Evolutionary conservation across 2,113 vertebrate species (phyloP), one percentile per base, ranked within the genome.

Genomic region (Alouatta palliata): DNA sequence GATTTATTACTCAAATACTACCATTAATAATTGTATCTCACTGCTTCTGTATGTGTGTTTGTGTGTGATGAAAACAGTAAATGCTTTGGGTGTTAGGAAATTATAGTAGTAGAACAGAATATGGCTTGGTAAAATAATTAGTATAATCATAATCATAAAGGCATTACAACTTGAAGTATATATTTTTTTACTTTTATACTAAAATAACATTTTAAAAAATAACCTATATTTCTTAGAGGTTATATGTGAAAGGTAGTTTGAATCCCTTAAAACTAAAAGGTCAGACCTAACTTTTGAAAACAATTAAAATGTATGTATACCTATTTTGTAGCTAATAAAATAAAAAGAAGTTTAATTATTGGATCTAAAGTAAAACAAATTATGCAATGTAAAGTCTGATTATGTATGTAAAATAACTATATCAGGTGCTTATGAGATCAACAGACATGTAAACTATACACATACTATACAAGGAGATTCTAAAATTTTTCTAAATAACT

Each of bases 1-100:
- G 19, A 66, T 30, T 90, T 97, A 58, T 97, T 94, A 94, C 21
- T 96, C 9, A 97, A 94, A 94, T 75, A 82, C 97, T 93, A n/a
- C 76, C 95, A 80, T 85, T 97, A 97, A 58, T 76, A 96, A 76
- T 52, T 82, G 91, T 93, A 0, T 3, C 40, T 91, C 23, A 27
- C 20, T 88, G 40, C 2, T 25, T 58, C 20, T 92, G 58, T 58
- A 1, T 45, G 5, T 87, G 17, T 58, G 3, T 87, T 23, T 90
- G 8, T 16, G 27, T 64, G 27, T 86, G 61, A 82, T 71, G 47
- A 79, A 96, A 95, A 79, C 35, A 93, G 77, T 85, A 93, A 89
- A 66, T 30, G 8, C 11, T 27, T 91, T 94, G 12, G 2, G 16
- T 19, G 95, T 84, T 64, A 12, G 16, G 13, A 87, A 93, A 61